Evolutionary conservation across 2,888 invertebrate genomes (phyloP).

Genomic region (Conomelus anceps): DNA sequence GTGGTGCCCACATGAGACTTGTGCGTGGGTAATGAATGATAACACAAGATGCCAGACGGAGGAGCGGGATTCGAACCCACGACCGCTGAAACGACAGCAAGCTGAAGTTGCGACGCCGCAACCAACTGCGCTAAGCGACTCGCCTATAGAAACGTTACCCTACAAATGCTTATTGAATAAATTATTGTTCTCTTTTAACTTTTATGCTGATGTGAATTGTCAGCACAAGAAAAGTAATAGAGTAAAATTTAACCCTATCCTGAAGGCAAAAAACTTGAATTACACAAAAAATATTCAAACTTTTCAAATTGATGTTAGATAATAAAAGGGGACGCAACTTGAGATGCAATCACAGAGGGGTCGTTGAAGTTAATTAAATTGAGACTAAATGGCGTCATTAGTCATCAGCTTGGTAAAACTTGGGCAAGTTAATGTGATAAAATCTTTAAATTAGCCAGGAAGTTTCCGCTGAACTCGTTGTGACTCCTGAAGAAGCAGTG

Average conservation of each 20-base stretch:
- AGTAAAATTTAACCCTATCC: neutral
- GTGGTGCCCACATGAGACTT: too few species aligned
- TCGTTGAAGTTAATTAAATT: neutral
- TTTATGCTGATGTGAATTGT: too few species aligned
- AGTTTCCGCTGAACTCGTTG: neutral
- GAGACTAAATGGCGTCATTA: neutral
- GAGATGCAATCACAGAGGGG: neutral
- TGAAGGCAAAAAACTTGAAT: neutral
- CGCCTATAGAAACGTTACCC: too few species aligned
- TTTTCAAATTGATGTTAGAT: neutral
- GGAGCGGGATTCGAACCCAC: too few species aligned
- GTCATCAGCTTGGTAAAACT: neutral
- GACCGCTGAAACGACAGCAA: too few species aligned
- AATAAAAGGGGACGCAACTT: neutral
- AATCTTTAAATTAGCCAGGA: neutral
- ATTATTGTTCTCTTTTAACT: too few species aligned
- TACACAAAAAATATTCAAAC: neutral
- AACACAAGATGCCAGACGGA: too few species aligned
- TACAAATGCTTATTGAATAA: too few species aligned
- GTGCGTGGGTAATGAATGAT: too few species aligned
- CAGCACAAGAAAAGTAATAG: neutral
- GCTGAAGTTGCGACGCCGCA: too few species aligned
- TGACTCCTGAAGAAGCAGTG: neutral
- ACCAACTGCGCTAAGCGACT: too few species aligned
- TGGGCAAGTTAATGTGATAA: neutral